A percentile compares a stretch with the other conserved stretches of the same genome.
phyloP scores from a whole-genome alignment of 2,797 vertebrate species.

The Pipistrellus pygmaeus region DNA sequence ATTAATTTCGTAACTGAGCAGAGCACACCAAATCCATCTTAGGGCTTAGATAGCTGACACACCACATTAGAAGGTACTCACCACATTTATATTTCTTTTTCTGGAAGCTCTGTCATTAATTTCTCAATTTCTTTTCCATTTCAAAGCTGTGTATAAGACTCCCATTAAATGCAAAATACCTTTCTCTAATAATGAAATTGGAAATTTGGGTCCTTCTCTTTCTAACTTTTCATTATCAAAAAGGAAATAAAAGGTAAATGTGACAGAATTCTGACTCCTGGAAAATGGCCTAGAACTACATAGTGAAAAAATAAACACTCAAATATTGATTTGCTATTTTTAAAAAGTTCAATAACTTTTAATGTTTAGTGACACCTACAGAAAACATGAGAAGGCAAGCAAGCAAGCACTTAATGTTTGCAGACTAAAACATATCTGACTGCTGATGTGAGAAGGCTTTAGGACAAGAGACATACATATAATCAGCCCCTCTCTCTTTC shows the following conservation, averaged over 20 bases:
- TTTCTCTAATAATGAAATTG: not conserved
- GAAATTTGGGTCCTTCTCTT: not conserved
- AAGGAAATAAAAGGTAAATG: not conserved
- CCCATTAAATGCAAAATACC: not conserved
- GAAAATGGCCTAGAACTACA: not conserved
- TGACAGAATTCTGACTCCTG: not conserved
- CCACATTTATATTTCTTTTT: not conserved
- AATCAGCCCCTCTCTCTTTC: not conserved
- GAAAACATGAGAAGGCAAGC: constrained; percentile 35
- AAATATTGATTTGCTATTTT: not conserved
- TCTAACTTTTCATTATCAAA: not conserved
- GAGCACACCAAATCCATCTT: not conserved
- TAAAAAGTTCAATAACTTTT: constrained; percentile 31
- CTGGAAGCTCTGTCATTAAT: not conserved
- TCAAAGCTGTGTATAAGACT: not conserved
- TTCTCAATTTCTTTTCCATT: not conserved
- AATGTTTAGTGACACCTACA: not conserved
- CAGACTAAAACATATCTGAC: not conserved
- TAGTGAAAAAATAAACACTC: not conserved
- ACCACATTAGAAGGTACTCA: not conserved
- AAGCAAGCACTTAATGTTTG: not conserved
- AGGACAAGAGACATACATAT: not conserved
- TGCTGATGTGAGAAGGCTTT: not conserved
- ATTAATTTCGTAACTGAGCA: constrained; percentile 2
- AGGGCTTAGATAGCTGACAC: not conserved